These are phyloP conservation scores for Cerceris ruficornis DNA, from an alignment of 2,888 invertebrate genomes.

Conservation along the genomic window DNA sequence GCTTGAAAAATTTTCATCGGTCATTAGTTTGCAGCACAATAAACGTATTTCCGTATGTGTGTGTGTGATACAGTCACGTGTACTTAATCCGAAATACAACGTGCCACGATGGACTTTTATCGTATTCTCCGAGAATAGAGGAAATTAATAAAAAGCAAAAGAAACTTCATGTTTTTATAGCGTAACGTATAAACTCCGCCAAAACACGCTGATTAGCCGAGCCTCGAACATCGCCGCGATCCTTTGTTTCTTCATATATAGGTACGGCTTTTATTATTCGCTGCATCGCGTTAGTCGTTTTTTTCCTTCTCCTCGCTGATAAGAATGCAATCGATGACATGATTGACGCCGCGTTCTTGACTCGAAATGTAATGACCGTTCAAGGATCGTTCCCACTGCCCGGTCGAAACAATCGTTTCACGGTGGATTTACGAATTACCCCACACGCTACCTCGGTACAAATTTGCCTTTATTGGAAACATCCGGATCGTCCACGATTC, in stretches of 20 bases:
- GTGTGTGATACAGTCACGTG: too few relatives aligned
- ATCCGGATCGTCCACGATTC: conserved; percentile 34
- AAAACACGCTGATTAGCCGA: too few relatives aligned
- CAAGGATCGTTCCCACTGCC: conserved; percentile 28
- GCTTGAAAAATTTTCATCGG: not conserved
- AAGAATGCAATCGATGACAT: conserved; percentile 12
- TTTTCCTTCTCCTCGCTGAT: conserved; percentile 4
- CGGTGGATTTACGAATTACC: conserved; percentile 40
- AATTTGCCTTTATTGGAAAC: conserved; percentile 32
- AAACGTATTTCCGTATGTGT: not conserved
- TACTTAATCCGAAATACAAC: too few relatives aligned
- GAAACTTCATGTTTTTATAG: not conserved
- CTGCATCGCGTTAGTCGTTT: not conserved
- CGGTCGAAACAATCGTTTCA: conserved; percentile 35
- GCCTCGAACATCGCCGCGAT: too few relatives aligned
- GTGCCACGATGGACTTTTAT: not conserved
- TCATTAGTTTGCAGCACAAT: not conserved
- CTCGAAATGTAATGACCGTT: conserved; percentile 28
- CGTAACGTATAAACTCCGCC: not conserved
- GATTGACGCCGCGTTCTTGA: conserved; percentile 31
- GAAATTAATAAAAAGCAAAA: not conserved
- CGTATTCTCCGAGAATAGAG: not conserved
- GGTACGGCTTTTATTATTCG: too few relatives aligned
- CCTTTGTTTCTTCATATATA: too few relatives aligned
- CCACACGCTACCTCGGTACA: conserved; percentile 39